phyloP scores from a whole-genome alignment of 2,888 invertebrate genomes.

The Lysandra coridon region DNA sequence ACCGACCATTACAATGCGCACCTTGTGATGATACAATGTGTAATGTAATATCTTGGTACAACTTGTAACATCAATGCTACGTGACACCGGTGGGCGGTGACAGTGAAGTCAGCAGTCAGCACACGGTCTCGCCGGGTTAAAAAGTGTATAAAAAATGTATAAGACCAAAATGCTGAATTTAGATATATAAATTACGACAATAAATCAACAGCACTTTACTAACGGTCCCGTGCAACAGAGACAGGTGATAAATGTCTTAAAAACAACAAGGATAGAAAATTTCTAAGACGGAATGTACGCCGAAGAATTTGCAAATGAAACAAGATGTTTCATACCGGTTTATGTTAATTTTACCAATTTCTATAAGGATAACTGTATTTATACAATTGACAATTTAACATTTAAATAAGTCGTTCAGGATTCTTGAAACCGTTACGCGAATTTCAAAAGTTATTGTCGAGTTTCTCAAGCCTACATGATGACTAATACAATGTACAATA shows the following conservation, averaged over 20 bases:
- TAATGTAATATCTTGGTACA: too few relatives aligned
- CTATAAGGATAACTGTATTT: background rate
- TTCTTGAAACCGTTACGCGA: constrained; percentile 6
- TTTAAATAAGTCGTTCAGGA: background rate
- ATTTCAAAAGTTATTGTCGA: constrained; percentile 6
- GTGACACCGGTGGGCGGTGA: too few relatives aligned
- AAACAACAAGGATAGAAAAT: constrained; percentile 22
- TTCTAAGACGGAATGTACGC: background rate
- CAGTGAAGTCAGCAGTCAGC: too few relatives aligned
- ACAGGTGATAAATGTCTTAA: background rate
- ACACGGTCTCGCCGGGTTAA: too few relatives aligned
- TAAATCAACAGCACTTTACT: constrained; percentile 9
- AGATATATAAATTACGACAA: background rate
- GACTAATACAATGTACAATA: constrained; percentile 1
- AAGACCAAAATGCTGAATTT: background rate
- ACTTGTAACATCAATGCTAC: too few relatives aligned
- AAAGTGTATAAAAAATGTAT: background rate
- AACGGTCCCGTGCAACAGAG: constrained; percentile 12
- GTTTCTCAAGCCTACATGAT: background rate
- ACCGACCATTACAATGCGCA: too few relatives aligned
- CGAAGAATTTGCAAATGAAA: constrained; percentile 21
- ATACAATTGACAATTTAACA: constrained; percentile 1
- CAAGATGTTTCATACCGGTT: constrained; percentile 19
- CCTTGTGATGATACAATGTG: too few relatives aligned
- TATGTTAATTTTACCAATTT: constrained; percentile 8